Percentiles rank a stretch among this genome's conserved stretches.
Conservation (phyloP, 2,888 invertebrate genomes). For the Blomia tropicalis region DNA sequence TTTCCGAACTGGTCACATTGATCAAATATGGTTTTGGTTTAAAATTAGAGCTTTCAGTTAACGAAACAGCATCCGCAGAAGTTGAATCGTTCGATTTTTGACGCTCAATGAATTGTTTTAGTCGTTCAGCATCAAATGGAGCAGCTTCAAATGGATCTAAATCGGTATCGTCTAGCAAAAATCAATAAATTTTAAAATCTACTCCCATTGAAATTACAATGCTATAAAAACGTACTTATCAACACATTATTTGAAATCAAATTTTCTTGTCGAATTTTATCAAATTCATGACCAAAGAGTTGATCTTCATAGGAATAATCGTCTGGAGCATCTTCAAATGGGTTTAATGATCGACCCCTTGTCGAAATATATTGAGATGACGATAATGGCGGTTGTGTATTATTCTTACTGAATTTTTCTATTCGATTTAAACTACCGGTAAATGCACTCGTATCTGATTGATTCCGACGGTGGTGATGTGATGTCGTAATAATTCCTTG, state of each 20-base stretch:
- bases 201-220: too few relatives aligned
- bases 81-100: background rate
- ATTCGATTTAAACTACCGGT: slow-evolving; percentile 44
- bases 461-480: slow-evolving; percentile 56
- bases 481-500: slow-evolving; percentile 26
- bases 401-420: slow-evolving; percentile 45
- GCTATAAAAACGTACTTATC: too few relatives aligned
- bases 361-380: background rate
- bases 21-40: background rate
- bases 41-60: background rate
- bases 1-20: background rate
- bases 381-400: slow-evolving; percentile 26
- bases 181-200: background rate
- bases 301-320: slow-evolving; percentile 53
- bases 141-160: slow-evolving; percentile 58
- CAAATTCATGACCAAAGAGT: slow-evolving; percentile 65
- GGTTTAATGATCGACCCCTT: slow-evolving; percentile 48
- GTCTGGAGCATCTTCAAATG: slow-evolving; percentile 60
- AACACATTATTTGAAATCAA: too few relatives aligned
- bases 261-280: slow-evolving; percentile 58
- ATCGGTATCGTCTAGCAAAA: background rate
- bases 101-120: background rate
- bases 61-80: background rate
- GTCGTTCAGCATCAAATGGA: slow-evolving; percentile 43
- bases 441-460: slow-evolving; percentile 66